These are phyloP conservation scores for Pardosa pseudoannulata DNA, from an alignment of 2,888 invertebrate species.

Conservation along the genomic window DNA sequence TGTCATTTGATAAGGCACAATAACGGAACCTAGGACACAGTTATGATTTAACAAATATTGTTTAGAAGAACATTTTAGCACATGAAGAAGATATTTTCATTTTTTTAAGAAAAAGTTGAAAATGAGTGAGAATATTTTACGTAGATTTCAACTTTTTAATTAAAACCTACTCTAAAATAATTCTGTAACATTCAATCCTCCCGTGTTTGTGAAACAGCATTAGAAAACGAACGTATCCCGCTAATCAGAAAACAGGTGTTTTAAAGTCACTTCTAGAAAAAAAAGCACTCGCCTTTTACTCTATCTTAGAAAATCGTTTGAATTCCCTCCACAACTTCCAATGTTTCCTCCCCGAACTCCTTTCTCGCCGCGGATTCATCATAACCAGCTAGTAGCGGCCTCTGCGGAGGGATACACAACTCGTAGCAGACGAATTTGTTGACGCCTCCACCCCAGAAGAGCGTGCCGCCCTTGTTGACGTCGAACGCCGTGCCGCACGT, in stretches of 20 bases:
- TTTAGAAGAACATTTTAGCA: too few species aligned
- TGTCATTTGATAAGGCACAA: too few species aligned
- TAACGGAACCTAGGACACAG: too few species aligned
- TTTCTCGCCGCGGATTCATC: constrained; percentile 43
- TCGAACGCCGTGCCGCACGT: constrained; percentile 23
- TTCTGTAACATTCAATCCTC: too few species aligned
- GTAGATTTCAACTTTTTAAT: too few species aligned
- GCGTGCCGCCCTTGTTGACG: constrained; percentile 59
- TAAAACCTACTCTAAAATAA: too few species aligned
- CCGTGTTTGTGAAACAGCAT: too few species aligned
- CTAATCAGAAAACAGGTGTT: neutral
- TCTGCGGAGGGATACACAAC: constrained; percentile 57
- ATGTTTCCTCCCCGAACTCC: constrained; percentile 39
- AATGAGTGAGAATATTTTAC: too few species aligned
- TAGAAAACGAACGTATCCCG: too few species aligned
- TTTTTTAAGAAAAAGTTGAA: too few species aligned
- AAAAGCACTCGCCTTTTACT: neutral
- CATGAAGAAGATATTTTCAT: too few species aligned
- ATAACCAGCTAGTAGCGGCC: constrained; percentile 36
- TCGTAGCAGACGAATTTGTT: constrained; percentile 65
- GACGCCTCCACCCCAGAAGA: constrained; percentile 57
- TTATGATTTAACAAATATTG: too few species aligned
- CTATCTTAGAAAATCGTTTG: neutral
- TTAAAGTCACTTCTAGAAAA: neutral
- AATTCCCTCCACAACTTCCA: constrained; percentile 14